These are phyloP conservation scores for Gnatocerus cornutus DNA, from an alignment of 2,888 invertebrate species.

Conservation along the genomic window DNA sequence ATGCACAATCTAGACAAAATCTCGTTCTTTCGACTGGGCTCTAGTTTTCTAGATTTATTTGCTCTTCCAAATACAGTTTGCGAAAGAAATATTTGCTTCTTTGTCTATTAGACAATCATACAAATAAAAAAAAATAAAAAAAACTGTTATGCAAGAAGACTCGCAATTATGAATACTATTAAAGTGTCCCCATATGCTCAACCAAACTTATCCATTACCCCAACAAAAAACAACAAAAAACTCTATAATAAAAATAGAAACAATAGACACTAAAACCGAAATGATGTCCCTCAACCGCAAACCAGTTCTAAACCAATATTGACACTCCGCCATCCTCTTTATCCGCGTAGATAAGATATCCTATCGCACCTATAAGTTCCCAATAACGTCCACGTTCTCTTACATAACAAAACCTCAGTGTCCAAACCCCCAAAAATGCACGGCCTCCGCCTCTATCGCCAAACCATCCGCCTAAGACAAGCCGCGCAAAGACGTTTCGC, in stretches of 20 bases:
- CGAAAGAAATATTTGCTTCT: too few species aligned
- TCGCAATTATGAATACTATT: too few species aligned
- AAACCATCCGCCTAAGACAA: neutral
- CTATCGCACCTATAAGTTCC: neutral
- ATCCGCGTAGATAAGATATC: neutral
- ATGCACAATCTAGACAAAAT: too few species aligned
- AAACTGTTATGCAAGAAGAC: too few species aligned
- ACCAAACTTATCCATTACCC: neutral
- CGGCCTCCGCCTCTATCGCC: constrained; percentile 7
- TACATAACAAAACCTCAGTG: constrained; percentile 17
- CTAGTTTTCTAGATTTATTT: too few species aligned
- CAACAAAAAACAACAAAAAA: neutral
- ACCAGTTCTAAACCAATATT: constrained; percentile 6
- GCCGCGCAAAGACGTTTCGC: constrained; percentile 2
- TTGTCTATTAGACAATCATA: too few species aligned
- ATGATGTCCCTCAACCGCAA: neutral
- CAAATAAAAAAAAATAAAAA: too few species aligned
- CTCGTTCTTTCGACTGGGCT: too few species aligned
- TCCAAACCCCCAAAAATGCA: constrained; percentile 17
- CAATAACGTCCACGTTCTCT: neutral
- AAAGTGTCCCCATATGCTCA: neutral
- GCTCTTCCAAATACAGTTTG: too few species aligned
- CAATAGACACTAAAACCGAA: neutral
- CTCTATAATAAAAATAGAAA: neutral
- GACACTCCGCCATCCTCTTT: constrained; percentile 8